Evolutionary conservation across 2,797 vertebrate genomes (phyloP).

Genomic region (Tinamus major): DNA sequence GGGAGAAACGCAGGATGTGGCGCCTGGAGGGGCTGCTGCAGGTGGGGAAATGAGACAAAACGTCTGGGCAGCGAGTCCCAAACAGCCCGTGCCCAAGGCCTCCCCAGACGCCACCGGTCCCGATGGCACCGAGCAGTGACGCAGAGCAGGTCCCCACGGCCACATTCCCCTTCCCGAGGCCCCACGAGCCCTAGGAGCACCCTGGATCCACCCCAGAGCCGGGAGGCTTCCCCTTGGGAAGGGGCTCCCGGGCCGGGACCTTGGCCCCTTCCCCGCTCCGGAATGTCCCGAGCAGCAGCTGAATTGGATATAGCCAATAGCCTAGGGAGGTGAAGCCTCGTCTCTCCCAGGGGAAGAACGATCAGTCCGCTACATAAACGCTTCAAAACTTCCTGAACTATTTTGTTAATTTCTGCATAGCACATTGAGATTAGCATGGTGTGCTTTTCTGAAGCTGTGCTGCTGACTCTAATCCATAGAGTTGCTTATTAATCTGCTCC

Average conservation of each 20-base stretch:
- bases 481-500: background rate
- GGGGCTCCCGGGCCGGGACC: background rate
- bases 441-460: background rate
- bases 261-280: background rate
- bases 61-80: rapidly evolving
- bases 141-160: background rate
- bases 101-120: rapidly evolving
- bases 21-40: background rate
- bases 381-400: background rate
- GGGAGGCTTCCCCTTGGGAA: rapidly evolving
- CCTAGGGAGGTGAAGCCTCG: background rate
- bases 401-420: background rate
- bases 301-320: too few relatives aligned
- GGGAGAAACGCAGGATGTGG: rapidly evolving
- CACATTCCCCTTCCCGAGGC: too few relatives aligned
- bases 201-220: rapidly evolving
- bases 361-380: background rate
- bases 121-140: rapidly evolving
- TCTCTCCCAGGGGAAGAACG: background rate
- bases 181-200: background rate
- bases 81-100: background rate
- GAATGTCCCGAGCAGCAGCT: background rate
- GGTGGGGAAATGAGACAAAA: rapidly evolving
- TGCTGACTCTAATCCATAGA: background rate
- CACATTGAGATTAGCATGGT: background rate